Evolutionary conservation across 2,888 invertebrate species (phyloP).

Genomic region (Lypha dubia): DNA sequence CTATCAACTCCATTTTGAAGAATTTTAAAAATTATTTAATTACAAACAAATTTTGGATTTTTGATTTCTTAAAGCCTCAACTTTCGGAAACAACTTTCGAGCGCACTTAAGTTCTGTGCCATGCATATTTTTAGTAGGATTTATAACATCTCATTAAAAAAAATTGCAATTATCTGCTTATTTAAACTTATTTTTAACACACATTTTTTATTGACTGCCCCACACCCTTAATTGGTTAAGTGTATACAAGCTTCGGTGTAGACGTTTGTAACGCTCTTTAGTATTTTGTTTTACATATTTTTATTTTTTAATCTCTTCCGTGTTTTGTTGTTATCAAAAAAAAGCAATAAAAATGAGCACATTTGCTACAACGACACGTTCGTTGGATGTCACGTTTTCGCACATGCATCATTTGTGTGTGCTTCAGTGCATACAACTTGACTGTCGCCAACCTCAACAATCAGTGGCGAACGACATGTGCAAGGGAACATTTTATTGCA

Average conservation of each 20-base stretch:
- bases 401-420: slow-evolving; percentile 54
- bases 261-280: not conserved
- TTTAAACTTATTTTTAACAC: too few species aligned
- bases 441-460: slow-evolving; percentile 52
- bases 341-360: slow-evolving; percentile 3
- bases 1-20: too few species aligned
- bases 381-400: slow-evolving; percentile 64
- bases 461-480: slow-evolving; percentile 52
- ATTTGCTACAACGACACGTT: slow-evolving; percentile 42
- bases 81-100: too few species aligned
- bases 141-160: too few species aligned
- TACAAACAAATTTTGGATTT: too few species aligned
- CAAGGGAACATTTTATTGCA: slow-evolving; percentile 24
- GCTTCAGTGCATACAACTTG: slow-evolving; percentile 7
- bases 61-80: too few species aligned
- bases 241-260: not conserved
- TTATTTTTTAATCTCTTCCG: slow-evolving; percentile 41
- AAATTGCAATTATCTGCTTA: too few species aligned
- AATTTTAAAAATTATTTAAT: too few species aligned
- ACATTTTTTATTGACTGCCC: too few species aligned
- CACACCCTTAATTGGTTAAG: too few species aligned
- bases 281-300: not conserved
- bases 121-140: too few species aligned
- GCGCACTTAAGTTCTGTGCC: too few species aligned
- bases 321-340: slow-evolving; percentile 15